Conservation (phyloP, 2,888 invertebrate genomes). For the Ochlodes sylvanus region DNA sequence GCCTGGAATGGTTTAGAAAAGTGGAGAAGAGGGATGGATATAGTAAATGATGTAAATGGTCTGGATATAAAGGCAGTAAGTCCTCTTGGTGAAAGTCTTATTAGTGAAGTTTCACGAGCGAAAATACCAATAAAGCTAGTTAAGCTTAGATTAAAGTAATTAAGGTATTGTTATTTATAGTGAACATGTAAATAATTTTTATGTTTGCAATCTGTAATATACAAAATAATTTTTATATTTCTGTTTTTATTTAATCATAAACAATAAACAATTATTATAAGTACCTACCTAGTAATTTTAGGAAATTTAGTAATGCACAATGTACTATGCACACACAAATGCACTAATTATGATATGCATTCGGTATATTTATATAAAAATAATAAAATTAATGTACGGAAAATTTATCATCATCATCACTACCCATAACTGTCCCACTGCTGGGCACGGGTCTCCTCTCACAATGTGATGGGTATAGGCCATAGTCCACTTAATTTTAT, state of each 20-base stretch:
- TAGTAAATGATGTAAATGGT: slow-evolving; percentile 84
- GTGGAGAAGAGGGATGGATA: slow-evolving; percentile 82
- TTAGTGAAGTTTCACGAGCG: slow-evolving; percentile 82
- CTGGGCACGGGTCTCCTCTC: too few relatives aligned
- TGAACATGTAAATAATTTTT: slow-evolving; percentile 13
- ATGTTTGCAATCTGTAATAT: slow-evolving; percentile 14
- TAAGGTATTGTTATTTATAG: not conserved
- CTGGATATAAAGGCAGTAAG: slow-evolving; percentile 87
- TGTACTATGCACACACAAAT: too few relatives aligned
- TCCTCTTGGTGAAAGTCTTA: slow-evolving; percentile 87
- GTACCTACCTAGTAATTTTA: too few relatives aligned
- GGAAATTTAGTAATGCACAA: too few relatives aligned
- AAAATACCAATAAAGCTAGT: slow-evolving; percentile 77
- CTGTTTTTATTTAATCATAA: slow-evolving; percentile 2
- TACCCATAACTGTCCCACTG: too few relatives aligned
- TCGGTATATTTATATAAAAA: too few relatives aligned
- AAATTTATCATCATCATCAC: too few relatives aligned
- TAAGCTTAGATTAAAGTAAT: slow-evolving; percentile 61
- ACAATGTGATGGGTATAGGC: too few relatives aligned
- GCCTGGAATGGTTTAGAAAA: slow-evolving; percentile 99
- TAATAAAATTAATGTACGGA: too few relatives aligned
- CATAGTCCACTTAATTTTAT: too few relatives aligned
- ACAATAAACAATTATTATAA: too few relatives aligned
- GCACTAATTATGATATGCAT: too few relatives aligned
- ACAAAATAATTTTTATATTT: slow-evolving; percentile 18